These are phyloP conservation scores for Xenopus tropicalis DNA, from an alignment of 2,113 vertebrate species.

Conservation along the genomic window DNA sequence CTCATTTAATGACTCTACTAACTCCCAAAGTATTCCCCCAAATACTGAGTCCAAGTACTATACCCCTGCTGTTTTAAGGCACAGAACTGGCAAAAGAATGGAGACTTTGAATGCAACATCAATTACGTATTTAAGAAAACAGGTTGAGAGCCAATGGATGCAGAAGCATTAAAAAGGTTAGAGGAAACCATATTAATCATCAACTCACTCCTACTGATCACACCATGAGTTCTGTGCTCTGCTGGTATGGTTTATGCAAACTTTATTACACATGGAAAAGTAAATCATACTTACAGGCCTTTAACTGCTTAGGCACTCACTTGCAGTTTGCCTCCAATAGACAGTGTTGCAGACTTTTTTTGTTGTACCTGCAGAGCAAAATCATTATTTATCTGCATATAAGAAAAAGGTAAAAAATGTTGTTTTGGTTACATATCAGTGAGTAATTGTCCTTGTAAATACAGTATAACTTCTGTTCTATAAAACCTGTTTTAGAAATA, in stretches of 20 bases:
- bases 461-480: too few species aligned
- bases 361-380: slow-evolving; percentile 16
- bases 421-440: too few species aligned
- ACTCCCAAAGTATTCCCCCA: slow-evolving; percentile 29
- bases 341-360: neutral
- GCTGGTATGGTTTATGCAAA: neutral
- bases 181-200: slow-evolving; percentile 24
- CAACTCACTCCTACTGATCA: slow-evolving; percentile 15
- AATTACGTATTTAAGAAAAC: slow-evolving; percentile 41
- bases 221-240: slow-evolving; percentile 12
- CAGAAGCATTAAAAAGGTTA: slow-evolving; percentile 18
- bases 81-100: slow-evolving; percentile 16
- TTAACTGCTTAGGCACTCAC: neutral
- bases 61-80: slow-evolving; percentile 29
- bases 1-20: slow-evolving; percentile 37
- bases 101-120: slow-evolving; percentile 22
- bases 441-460: too few species aligned
- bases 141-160: slow-evolving; percentile 15
- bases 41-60: slow-evolving; percentile 21
- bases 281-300: slow-evolving; percentile 25
- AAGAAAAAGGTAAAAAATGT: neutral
- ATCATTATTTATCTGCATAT: neutral
- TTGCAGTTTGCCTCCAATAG: slow-evolving; percentile 2
- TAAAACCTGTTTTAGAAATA: too few species aligned
- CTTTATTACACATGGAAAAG: slow-evolving; percentile 17